Conservation (phyloP, 2,113 vertebrate genomes). For the Oenanthe oenanthe region DNA sequence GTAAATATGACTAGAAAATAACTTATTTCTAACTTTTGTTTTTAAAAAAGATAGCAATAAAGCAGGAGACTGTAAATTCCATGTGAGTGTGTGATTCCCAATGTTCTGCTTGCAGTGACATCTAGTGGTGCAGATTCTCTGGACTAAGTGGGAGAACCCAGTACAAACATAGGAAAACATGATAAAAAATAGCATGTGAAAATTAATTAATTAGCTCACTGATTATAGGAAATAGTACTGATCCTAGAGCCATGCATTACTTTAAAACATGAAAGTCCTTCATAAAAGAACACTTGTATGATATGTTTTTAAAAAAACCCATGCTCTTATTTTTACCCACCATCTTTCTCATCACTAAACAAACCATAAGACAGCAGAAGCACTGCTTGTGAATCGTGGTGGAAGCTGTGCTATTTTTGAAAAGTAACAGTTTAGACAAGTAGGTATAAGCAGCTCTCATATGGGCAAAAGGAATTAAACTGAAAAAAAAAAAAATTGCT, state of each 20-base stretch:
- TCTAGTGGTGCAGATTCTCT: slow-evolving; percentile 69
- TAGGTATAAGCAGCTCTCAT: background rate
- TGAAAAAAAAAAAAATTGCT: background rate
- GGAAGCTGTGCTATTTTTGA: background rate
- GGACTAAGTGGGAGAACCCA: background rate
- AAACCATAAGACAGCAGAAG: background rate
- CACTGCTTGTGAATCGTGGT: rapidly evolving
- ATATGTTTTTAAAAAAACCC: background rate
- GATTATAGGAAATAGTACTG: background rate
- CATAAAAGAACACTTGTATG: background rate
- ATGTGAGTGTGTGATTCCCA: background rate
- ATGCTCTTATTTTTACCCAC: background rate
- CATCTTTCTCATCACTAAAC: background rate
- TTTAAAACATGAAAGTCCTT: background rate
- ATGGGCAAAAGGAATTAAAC: background rate
- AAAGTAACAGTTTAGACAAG: background rate
- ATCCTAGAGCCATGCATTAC: background rate
- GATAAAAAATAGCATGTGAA: background rate
- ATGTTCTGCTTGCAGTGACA: slow-evolving; percentile 77
- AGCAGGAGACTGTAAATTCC: background rate
- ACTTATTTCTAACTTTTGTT: background rate
- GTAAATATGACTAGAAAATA: background rate
- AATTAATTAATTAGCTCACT: background rate
- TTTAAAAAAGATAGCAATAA: background rate
- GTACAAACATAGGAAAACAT: background rate